Evolutionary conservation across 2,888 invertebrate genomes (phyloP).

Genomic region (Dione vanillae): DNA sequence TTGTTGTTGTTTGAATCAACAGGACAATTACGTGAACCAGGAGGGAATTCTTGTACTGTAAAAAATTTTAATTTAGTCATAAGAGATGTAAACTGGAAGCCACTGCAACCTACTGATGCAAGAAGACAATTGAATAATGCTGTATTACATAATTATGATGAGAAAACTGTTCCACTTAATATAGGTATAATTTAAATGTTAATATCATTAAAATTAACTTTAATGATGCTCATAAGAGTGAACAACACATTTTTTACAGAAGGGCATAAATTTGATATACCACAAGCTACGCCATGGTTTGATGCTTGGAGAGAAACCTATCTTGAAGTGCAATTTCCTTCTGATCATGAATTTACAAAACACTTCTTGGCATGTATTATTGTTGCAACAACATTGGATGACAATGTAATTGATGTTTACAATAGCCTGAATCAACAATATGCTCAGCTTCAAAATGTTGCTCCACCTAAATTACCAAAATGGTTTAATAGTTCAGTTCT

Average conservation of each 20-base stretch:
- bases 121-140: conserved; percentile 94
- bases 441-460: conserved; percentile 89
- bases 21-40: conserved; percentile 94
- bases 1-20: conserved; percentile 42
- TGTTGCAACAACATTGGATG: conserved; percentile 88
- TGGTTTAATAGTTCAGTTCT: conserved; percentile 92
- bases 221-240: conserved; percentile 7
- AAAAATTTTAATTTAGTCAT: conserved; percentile 91
- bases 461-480: conserved; percentile 91
- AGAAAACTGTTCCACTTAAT: conserved; percentile 81
- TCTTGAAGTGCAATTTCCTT: conserved; percentile 92
- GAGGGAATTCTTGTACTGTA: conserved; percentile 88
- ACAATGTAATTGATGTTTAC: conserved; percentile 92
- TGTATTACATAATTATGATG: conserved; percentile 85
- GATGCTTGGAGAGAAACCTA: conserved; percentile 97
- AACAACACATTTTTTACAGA: conserved; percentile 62
- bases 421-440: conserved; percentile 91
- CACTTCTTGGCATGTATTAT: conserved; percentile 93
- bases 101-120: conserved; percentile 92
- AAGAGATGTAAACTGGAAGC: conserved; percentile 91
- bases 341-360: conserved; percentile 98
- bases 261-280: conserved; percentile 87
- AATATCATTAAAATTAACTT: conserved; percentile 7
- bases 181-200: conserved; percentile 72
- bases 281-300: conserved; percentile 95